These are phyloP conservation scores for Ectropis crepuscularia DNA, from an alignment of 2,888 invertebrate genomes.

Conservation along the genomic window DNA sequence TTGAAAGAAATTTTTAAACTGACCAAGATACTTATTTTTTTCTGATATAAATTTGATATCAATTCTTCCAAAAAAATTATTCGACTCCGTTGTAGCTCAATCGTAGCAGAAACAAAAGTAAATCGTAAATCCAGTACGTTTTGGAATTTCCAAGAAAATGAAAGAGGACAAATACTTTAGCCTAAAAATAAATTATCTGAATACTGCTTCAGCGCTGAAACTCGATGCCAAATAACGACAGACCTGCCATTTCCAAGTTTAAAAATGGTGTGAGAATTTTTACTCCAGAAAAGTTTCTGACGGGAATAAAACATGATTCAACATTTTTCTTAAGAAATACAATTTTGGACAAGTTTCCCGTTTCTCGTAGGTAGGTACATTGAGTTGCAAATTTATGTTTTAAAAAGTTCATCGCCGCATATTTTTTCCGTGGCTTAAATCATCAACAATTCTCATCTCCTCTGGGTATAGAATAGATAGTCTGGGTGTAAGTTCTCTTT, in stretches of 20 bases:
- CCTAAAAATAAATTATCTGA: constrained; percentile 44
- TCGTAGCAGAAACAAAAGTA: not conserved
- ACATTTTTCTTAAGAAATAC: constrained; percentile 2
- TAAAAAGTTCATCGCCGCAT: constrained; percentile 8
- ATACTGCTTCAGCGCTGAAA: constrained; percentile 30
- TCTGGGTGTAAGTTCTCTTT: no score
- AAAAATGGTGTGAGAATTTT: constrained; percentile 28
- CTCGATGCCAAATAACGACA: constrained; percentile 40
- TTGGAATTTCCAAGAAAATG: constrained; percentile 30
- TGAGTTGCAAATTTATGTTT: not conserved
- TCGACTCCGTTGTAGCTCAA: no score
- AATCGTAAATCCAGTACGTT: constrained; percentile 15
- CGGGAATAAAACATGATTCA: constrained; percentile 1
- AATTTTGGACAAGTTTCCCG: not conserved
- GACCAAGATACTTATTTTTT: no score
- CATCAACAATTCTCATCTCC: no score
- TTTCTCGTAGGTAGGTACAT: not conserved
- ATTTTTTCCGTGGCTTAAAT: no score
- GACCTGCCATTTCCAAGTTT: constrained; percentile 35
- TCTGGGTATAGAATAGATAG: no score
- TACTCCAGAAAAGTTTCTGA: constrained; percentile 5
- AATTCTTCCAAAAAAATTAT: no score
- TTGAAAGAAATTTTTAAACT: no score
- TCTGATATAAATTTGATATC: no score
- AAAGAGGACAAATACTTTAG: constrained; percentile 42